A percentile compares a stretch with the other conserved stretches of the same genome.
Evolutionary conservation across 2,113 vertebrate genomes (phyloP).

Genomic region (Chitala chitala): DNA sequence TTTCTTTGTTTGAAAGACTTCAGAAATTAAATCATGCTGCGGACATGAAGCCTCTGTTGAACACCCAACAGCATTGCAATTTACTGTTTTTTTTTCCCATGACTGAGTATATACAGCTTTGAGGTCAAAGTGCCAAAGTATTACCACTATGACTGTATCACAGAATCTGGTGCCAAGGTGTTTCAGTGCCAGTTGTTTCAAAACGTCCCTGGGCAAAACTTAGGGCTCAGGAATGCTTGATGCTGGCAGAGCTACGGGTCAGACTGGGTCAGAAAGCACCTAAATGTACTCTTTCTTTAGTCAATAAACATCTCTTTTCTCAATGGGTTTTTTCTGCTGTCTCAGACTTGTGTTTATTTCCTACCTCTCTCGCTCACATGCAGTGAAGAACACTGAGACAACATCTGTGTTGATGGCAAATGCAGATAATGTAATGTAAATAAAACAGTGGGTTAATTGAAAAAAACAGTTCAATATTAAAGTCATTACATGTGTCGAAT

Average conservation of each 20-base stretch:
- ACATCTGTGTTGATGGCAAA: conserved; percentile 1
- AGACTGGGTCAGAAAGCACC: background rate
- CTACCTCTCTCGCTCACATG: background rate
- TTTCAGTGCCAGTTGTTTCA: background rate
- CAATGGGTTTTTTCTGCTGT: background rate
- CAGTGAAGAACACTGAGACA: background rate
- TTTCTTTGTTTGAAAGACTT: background rate
- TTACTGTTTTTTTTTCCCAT: background rate
- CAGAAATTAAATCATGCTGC: background rate
- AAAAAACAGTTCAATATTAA: background rate
- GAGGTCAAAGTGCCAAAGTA: background rate
- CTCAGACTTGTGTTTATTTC: background rate
- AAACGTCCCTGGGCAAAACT: background rate
- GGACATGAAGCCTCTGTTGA: background rate
- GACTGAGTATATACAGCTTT: background rate
- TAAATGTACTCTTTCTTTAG: background rate
- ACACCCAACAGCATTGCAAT: background rate
- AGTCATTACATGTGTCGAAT: background rate
- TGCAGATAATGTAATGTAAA: background rate
- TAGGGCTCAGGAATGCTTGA: background rate
- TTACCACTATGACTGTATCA: background rate
- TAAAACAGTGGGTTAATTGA: background rate
- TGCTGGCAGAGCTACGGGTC: background rate
- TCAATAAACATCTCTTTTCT: conserved; percentile 6
- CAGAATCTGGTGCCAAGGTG: background rate